phyloP scores from a whole-genome alignment of 2,797 vertebrate genomes.

The Salarias fasciatus region DNA sequence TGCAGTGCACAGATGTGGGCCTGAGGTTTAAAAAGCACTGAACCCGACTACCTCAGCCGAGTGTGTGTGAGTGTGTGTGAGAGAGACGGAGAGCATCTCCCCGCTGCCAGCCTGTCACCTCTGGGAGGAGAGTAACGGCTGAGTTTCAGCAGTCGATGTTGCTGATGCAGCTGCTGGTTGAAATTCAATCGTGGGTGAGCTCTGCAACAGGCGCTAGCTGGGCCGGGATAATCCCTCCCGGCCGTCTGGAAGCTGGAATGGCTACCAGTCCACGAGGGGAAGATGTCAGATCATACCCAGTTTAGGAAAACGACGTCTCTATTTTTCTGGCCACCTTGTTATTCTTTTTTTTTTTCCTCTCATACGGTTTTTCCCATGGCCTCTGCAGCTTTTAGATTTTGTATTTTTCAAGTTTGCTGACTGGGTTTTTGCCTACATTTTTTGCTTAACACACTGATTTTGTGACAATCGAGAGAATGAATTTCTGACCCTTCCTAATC shows the following conservation, averaged over 20 bases:
- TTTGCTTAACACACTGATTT: neutral
- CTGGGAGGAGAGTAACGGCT: constrained; percentile 31
- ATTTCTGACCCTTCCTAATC: neutral
- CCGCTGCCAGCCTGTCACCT: constrained; percentile 40
- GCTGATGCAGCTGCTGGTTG: constrained; percentile 72
- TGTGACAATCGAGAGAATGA: neutral
- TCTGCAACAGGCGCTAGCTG: constrained; percentile 48
- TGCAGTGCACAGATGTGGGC: no score
- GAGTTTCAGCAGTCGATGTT: constrained; percentile 47
- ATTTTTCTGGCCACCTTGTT: constrained; percentile 7
- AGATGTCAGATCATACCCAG: constrained; percentile 39
- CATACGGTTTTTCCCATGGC: neutral
- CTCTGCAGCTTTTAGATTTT: neutral
- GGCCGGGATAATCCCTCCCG: constrained; percentile 51
- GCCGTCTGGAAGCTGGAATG: constrained; percentile 39
- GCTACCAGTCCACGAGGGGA: constrained; percentile 21
- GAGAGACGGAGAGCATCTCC: constrained; percentile 20
- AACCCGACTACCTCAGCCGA: neutral
- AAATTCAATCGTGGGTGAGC: constrained; percentile 56
- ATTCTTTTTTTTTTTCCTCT: no score
- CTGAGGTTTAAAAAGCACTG: no score
- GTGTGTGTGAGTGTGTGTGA: constrained; percentile 4
- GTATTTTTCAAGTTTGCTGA: neutral
- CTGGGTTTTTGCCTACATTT: neutral
- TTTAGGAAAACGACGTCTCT: constrained; percentile 45